phyloP scores from a whole-genome alignment of 2,797 vertebrate species.

The Luscinia luscinia region DNA sequence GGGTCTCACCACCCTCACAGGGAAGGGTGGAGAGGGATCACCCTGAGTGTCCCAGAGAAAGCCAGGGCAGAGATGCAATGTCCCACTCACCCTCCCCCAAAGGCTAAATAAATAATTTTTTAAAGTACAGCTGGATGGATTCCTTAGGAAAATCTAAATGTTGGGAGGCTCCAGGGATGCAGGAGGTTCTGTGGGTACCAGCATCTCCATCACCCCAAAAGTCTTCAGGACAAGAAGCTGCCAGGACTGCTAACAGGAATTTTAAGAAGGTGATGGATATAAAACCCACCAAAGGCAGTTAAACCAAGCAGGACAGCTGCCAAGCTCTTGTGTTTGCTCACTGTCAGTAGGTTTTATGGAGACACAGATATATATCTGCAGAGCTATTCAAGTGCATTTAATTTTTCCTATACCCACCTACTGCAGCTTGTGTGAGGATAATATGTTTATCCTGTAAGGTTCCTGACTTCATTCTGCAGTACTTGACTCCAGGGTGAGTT shows the following conservation, averaged over 20 bases:
- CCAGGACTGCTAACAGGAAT: neutral
- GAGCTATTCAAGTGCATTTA: neutral
- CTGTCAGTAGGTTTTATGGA: neutral
- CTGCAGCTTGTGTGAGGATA: slow-evolving; percentile 10
- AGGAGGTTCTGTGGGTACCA: neutral
- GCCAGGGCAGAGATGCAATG: neutral
- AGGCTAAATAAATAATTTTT: neutral
- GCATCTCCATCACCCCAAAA: neutral
- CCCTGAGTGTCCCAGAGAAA: neutral
- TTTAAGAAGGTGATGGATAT: neutral
- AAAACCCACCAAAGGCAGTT: slow-evolving; percentile 1
- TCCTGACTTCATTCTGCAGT: slow-evolving; percentile 54
- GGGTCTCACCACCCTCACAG: fast-evolving
- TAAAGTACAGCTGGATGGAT: neutral
- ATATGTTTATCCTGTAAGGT: slow-evolving; percentile 45
- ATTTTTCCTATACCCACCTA: neutral
- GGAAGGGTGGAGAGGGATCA: neutral
- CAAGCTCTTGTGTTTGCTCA: neutral
- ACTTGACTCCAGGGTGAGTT: slow-evolving; percentile 46
- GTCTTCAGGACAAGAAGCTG: neutral
- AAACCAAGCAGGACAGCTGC: neutral
- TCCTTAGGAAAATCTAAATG: neutral
- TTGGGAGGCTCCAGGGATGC: neutral
- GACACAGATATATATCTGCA: neutral
- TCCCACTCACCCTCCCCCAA: neutral